Conservation (phyloP, 2,888 invertebrate genomes). For the Tinea trinotella region DNA sequence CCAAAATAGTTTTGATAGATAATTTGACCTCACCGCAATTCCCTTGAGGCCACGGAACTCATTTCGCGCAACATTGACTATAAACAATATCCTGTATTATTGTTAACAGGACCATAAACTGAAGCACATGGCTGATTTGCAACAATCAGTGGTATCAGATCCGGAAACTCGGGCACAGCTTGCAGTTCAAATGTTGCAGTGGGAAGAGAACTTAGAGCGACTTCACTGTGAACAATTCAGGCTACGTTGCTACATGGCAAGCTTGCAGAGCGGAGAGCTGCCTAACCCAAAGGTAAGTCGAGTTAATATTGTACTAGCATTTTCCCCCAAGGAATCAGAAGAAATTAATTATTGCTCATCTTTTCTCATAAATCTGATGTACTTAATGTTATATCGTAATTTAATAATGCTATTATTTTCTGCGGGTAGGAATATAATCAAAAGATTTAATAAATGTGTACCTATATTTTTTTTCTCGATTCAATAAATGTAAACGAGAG, state of each 20-base stretch:
- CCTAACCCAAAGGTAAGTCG: constrained; percentile 93
- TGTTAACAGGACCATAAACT: constrained; percentile 89
- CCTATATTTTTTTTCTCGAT: no score
- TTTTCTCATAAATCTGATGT: no score
- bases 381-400: no score
- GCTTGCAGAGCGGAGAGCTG: constrained; percentile 94
- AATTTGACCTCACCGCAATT: no score
- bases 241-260: constrained; percentile 96
- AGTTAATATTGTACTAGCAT: not conserved
- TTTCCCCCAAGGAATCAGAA: no score
- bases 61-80: no score
- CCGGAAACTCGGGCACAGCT: constrained; percentile 93
- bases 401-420: no score
- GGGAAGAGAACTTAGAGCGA: constrained; percentile 97
- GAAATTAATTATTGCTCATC: no score
- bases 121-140: constrained; percentile 98
- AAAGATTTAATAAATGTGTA: no score
- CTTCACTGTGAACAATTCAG: constrained; percentile 97
- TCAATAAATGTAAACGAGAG: not conserved
- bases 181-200: constrained; percentile 92
- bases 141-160: constrained; percentile 96
- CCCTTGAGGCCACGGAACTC: no score
- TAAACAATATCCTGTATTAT: not conserved
- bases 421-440: no score
- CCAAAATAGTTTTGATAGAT: no score